Evolutionary conservation across 2,888 invertebrate genomes (phyloP), one percentile per base, ranked within the genome.

Genomic region (Lissonota sp.): DNA sequence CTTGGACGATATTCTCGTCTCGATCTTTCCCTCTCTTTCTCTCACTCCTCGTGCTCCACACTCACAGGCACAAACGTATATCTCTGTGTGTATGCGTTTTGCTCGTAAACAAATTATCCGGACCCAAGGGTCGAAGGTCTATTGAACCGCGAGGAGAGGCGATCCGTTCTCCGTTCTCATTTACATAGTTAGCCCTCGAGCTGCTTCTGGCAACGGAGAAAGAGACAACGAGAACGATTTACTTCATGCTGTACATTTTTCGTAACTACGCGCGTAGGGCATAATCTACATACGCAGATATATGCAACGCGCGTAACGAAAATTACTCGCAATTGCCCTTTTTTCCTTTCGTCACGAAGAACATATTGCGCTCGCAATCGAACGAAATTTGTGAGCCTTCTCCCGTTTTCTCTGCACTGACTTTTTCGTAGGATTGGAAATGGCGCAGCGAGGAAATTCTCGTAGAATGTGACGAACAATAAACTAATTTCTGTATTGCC

Each of bases 81-180:
- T 75, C 44, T 69, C 60, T 72, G 75, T 89, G 89, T 90, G 90
- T 90, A 90, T 91, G 90, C 90, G 89, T 89, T 26, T 26, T 90
- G 89, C 91, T 91, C 91, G 91, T 92, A 92, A 92, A 92, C 92
- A 92, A 92, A 92, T 92, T 92, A 92, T 92, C 91, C 90, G 90
- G 90, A 92, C 89, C 90, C 90, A 91, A 90, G 90, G 92, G 92
- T 92, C 92, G 92, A 92, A 92, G 92, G 92, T 92, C 92, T 91
- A 91, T 92, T 92, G 92, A 91, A 91, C 91, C 90, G 82, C 81
- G 91, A 91, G 88, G 88, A 26, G 26, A 91, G 88, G 88, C 90
- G 88, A 90, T 90, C 88, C 88, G 87, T 84, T 84, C 84, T 84
- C 80, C 72, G 86, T 87, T 88, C 90, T 92, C 91, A 92, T 92